Base-by-base conservation (phyloP, 2,797 vertebrate genomes). In the Sebastolobus altivelis region DNA sequence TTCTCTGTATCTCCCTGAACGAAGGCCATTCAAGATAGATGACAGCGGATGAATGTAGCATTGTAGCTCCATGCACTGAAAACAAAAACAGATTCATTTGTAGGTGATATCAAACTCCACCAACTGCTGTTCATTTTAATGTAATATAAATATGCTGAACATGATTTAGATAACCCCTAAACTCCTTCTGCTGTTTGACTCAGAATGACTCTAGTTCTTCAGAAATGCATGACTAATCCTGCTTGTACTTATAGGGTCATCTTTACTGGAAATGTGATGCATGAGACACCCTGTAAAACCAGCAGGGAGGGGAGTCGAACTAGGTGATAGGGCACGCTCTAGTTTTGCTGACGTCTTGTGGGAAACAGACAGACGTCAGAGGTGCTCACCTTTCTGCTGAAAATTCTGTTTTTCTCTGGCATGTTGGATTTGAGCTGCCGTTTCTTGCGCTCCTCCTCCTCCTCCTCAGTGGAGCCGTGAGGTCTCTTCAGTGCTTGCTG, bases 41-140 rank as follows among this genome's bases (percentile, higher is more conserved):
- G 96, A 96, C 83, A 96, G 93, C 1, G 96, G 96, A 73, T 95
- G 94, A 90, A 96, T 95, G 91, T 96, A 96, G 92, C 95, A 95
- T 79, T 96, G 96, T 67, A 96, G 89, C 92, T 96, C 94, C 86
- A 91, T 80, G 85, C 95, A 95, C 96, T 96, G 84, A 59, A 92
- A 93, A 88, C 43, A 25, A 86, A 20, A 86, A 68, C 0, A 83
- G 31, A 81, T 33, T 68, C 1, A 86, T 84, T 87, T 77, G 8
- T 65, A 62, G 14, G 60, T 60, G 72, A 86, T 65, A 85, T 54
- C 25, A 58, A 16, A 52, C 54, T 72, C 33, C 29, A 20, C 63
- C 70, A 35, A 29, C n/a, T 29, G 12, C 31, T 4, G 49, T 33
- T 72, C 25, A 3, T 27, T 52, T 61, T 33, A 49, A 54, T 18